Percentiles rank a stretch among this genome's conserved stretches.
phyloP scores from a whole-genome alignment of 2,888 invertebrate genomes.

The Lamproptera curius region DNA sequence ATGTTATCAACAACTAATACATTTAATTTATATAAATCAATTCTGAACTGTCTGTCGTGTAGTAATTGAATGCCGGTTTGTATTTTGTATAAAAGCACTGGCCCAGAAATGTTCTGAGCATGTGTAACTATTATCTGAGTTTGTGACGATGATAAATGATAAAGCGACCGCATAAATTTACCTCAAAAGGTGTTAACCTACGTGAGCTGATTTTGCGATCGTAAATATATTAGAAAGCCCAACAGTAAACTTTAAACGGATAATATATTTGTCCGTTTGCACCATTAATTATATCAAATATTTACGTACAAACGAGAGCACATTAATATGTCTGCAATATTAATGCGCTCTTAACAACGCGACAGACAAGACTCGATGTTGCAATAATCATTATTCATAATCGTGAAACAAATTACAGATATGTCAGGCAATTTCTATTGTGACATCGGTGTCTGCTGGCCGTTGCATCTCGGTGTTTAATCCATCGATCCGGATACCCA shows the following conservation, averaged over 20 bases:
- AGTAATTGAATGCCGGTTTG: conserved; percentile 5
- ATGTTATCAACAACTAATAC: no score
- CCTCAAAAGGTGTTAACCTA: conserved; percentile 10
- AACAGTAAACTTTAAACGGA: no score
- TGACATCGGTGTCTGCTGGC: conserved; percentile 2
- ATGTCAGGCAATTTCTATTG: background rate
- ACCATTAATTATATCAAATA: no score
- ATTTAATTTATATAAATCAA: no score
- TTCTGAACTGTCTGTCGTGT: conserved; percentile 3
- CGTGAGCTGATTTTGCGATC: conserved; percentile 1
- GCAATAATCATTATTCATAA: background rate
- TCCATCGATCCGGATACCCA: background rate
- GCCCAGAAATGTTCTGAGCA: conserved; percentile 8
- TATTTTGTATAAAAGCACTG: conserved; percentile 9
- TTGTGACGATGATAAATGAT: conserved; percentile 17
- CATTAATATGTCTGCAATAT: background rate
- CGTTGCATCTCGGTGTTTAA: background rate
- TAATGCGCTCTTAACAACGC: background rate
- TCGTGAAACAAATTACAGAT: no score
- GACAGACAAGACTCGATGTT: background rate
- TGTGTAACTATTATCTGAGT: conserved; percentile 4
- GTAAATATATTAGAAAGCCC: conserved; percentile 10
- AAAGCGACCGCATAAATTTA: conserved; percentile 14
- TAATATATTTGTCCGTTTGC: no score
- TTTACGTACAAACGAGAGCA: background rate